phyloP scores from a whole-genome alignment of 2,113 vertebrate species.

The Pelmatolapia mariae region DNA sequence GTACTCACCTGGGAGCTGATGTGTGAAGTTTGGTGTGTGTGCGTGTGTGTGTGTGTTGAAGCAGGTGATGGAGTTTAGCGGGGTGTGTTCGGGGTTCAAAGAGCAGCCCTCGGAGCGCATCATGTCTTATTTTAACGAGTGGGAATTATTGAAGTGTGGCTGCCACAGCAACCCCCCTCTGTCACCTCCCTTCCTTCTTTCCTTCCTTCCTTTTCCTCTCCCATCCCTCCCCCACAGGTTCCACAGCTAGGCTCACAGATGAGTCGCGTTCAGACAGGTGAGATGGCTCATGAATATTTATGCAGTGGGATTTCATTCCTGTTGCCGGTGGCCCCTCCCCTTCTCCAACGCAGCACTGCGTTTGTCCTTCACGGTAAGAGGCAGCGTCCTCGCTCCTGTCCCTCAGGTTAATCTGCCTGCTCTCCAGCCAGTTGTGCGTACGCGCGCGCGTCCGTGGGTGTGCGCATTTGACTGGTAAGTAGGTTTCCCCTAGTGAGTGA shows the following conservation, averaged over 20 bases:
- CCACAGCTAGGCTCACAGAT: constrained; percentile 57
- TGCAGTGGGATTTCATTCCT: constrained; percentile 66
- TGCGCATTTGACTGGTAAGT: constrained; percentile 51
- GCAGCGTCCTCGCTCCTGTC: constrained; percentile 67
- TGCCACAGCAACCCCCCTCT: constrained; percentile 60
- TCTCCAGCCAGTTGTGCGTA: constrained; percentile 35
- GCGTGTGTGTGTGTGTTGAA: constrained; percentile 27
- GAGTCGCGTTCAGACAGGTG: constrained; percentile 72
- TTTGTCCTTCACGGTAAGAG: constrained; percentile 73
- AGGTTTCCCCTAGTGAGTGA: constrained; percentile 63
- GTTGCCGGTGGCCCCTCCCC: constrained; percentile 59
- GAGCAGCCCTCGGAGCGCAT: constrained; percentile 57
- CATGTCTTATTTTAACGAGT: constrained; percentile 58
- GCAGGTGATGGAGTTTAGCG: constrained; percentile 67
- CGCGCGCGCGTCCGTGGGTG: neutral
- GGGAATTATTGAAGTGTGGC: constrained; percentile 37
- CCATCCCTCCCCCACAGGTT: constrained; percentile 5
- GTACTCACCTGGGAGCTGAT: constrained; percentile 54
- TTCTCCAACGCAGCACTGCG: constrained; percentile 49
- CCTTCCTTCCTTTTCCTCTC: constrained; percentile 10
- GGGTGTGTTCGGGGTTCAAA: constrained; percentile 69
- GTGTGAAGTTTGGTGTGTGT: constrained; percentile 40
- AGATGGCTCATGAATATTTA: constrained; percentile 74
- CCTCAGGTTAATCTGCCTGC: constrained; percentile 70
- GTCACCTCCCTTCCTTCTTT: constrained; percentile 15